phyloP scores from a whole-genome alignment of 2,888 invertebrate genomes.

The Fragum sueziense region DNA sequence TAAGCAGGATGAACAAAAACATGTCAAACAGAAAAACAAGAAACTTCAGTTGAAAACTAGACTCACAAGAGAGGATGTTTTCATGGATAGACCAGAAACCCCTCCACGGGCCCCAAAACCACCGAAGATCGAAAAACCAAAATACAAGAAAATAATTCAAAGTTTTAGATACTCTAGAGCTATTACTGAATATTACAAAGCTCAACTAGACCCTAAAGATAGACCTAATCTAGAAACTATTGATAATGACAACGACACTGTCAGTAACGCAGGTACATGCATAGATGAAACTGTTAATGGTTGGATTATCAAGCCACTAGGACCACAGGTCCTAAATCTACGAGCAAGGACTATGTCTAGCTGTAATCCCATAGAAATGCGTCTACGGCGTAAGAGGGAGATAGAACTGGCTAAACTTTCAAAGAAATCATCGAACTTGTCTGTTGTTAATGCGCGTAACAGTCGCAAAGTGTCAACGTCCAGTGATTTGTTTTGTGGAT shows the following conservation, averaged over 20 bases:
- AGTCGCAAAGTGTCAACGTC: not conserved
- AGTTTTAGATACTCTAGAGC: conserved; percentile 56
- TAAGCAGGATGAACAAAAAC: conserved; percentile 36
- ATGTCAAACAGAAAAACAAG: conserved; percentile 34
- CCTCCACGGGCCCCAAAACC: conserved; percentile 38
- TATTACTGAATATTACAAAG: conserved; percentile 48
- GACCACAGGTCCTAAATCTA: conserved; percentile 47
- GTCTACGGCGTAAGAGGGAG: conserved; percentile 42
- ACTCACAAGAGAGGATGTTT: conserved; percentile 34
- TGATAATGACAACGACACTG: not conserved
- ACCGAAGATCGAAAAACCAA: conserved; percentile 15
- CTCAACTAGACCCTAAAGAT: conserved; percentile 16
- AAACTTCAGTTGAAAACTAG: conserved; percentile 34
- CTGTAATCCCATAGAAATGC: conserved; percentile 53
- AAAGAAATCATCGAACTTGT: conserved; percentile 5
- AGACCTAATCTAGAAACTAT: not conserved
- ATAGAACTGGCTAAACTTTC: conserved; percentile 14
- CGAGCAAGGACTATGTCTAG: conserved; percentile 51
- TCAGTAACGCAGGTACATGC: too few relatives aligned
- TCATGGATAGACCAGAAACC: conserved; percentile 26
- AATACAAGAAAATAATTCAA: conserved; percentile 19
- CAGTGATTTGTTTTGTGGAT: not conserved
- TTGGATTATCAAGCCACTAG: conserved; percentile 53
- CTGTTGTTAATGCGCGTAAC: not conserved
- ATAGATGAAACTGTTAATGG: conserved; percentile 45